Evolutionary conservation across 2,113 vertebrate species (phyloP), one percentile per base, ranked within the genome.

Genomic region (Ageneiosus marmoratus): DNA sequence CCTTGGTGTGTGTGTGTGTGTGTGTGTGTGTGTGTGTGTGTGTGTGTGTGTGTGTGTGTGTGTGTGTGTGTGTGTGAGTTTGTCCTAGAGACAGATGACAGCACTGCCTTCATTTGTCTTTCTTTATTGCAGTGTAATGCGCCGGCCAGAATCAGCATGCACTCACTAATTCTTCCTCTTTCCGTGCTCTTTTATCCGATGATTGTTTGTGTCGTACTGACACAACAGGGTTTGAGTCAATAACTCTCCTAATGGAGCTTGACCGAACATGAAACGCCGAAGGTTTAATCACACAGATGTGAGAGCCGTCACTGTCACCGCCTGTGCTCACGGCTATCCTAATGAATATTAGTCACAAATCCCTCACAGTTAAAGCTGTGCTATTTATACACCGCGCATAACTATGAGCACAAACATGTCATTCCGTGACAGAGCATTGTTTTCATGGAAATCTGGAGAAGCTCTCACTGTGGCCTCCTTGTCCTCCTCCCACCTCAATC

Each of bases 61-160:
- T 44, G 37, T 70, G 67, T 24, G 5, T 27, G 11, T 27, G 12
- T 13, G 32, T 51, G 50, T 67, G n/a, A n/a, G n/a, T 24, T 60
- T 69, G 78, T 83, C 81, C 73, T 76, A 70, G 79, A 77, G 85
- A 88, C 58, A 83, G 77, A 87, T 84, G 80, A 85, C 88, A 77
- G 56, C 41, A 60, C 83, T 77, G 69, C 76, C 63, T 80, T 88
- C 87, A 89, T 85, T 87, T 87, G 60, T 89, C 88, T 88, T 81
- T 18, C 75, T 89, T 89, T 89, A 88, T 87, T 82, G 84, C 69
- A 20, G 77, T 70, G 78, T 81, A 89, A 85, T 86, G 83, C 69
- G 69, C 77, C 76, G 69, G 76, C 63, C 51, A 41, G 41, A 76
- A 76, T 67, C 80, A 41, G 67, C 73, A 32, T n/a, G n/a, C 73